Evolutionary conservation across 2,888 invertebrate species (phyloP).

Genomic region (Mesoligia furuncula): DNA sequence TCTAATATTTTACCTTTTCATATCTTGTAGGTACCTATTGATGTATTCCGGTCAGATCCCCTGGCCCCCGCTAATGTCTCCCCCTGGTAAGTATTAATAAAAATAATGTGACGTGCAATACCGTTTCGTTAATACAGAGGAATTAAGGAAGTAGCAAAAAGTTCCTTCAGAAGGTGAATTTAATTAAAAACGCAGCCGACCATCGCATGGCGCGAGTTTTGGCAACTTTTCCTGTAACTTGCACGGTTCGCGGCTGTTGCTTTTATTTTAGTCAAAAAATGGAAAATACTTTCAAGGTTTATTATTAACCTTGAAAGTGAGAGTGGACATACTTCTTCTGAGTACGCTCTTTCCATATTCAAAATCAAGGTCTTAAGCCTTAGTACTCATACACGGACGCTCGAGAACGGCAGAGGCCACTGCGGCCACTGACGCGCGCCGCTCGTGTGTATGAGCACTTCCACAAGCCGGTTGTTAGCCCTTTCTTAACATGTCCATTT

Average conservation of each 20-base stretch:
- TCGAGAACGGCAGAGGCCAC: not conserved
- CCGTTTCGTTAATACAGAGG: constrained; percentile 26
- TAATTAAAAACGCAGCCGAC: constrained; percentile 55
- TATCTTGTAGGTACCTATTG: not conserved
- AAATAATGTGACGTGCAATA: constrained; percentile 11
- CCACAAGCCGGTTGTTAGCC: not conserved
- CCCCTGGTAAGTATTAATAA: constrained; percentile 11
- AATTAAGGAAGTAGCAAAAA: constrained; percentile 43
- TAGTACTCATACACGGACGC: too few species aligned
- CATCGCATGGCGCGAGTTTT: constrained; percentile 28
- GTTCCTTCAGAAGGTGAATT: constrained; percentile 43
- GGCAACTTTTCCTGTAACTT: constrained; percentile 33
- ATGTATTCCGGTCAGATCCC: too few species aligned
- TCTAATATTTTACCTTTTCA: not conserved
- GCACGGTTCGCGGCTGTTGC: constrained; percentile 3
- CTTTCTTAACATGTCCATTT: not conserved
- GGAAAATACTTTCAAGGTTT: not conserved
- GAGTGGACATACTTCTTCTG: not conserved
- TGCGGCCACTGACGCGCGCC: not conserved
- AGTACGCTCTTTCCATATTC: not conserved
- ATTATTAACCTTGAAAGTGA: not conserved
- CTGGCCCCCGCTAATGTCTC: too few species aligned
- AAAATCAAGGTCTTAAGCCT: not conserved
- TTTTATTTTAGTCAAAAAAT: constrained; percentile 13
- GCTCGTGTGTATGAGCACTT: not conserved